A percentile compares a stretch with the other conserved stretches of the same genome.
Evolutionary conservation across 2,888 invertebrate species (phyloP).

Genomic region (Hyppa rectilinea): DNA sequence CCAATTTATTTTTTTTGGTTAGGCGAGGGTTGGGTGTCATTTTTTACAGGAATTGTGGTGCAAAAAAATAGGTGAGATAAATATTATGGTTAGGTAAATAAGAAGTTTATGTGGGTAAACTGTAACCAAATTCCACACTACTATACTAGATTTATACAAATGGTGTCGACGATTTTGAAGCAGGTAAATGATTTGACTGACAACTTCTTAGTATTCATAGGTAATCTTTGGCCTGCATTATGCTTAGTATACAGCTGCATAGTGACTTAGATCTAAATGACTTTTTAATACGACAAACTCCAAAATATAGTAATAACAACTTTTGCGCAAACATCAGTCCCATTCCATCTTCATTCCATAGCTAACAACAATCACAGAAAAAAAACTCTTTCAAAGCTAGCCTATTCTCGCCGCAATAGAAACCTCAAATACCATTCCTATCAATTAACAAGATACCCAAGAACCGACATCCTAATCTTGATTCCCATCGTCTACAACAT

Average conservation of each 20-base stretch:
- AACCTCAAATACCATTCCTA: conserved; percentile 10
- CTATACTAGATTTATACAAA: background rate
- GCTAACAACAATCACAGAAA: too few relatives aligned
- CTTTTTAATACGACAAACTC: too few relatives aligned
- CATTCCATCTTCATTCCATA: too few relatives aligned
- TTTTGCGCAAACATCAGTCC: too few relatives aligned
- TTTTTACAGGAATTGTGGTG: conserved; percentile 9
- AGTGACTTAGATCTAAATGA: too few relatives aligned
- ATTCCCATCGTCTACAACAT: conserved; percentile 47
- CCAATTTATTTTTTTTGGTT: conserved; percentile 57
- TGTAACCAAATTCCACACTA: background rate
- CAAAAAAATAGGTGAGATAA: background rate
- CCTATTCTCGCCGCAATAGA: conserved; percentile 5
- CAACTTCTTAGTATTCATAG: too few relatives aligned
- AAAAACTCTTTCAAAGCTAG: background rate
- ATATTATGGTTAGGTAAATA: background rate
- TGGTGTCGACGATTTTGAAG: background rate
- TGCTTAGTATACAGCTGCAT: too few relatives aligned
- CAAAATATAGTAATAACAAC: too few relatives aligned
- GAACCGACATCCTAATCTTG: conserved; percentile 38
- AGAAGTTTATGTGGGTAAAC: too few relatives aligned
- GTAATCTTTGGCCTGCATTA: too few relatives aligned
- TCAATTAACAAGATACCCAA: conserved; percentile 51
- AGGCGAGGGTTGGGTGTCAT: conserved; percentile 14
- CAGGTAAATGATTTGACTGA: too few relatives aligned